Evolutionary conservation across 2,113 vertebrate genomes (phyloP).

Genomic region (Camarhynchus parvulus): DNA sequence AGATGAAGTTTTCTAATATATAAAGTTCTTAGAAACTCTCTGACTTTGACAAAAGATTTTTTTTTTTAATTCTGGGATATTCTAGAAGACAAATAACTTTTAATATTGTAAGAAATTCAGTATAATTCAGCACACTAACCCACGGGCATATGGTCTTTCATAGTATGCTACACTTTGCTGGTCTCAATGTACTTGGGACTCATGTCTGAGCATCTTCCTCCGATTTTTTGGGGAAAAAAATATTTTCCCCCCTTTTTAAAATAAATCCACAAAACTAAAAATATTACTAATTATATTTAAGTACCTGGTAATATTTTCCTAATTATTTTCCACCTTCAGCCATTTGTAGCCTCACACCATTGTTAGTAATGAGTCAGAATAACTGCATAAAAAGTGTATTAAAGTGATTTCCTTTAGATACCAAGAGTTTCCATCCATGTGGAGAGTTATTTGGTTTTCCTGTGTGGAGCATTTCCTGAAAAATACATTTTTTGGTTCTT

Average conservation of each 20-base stretch:
- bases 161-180: rapidly evolving
- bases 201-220: background rate
- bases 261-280: background rate
- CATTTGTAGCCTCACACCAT: background rate
- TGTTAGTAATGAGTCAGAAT: background rate
- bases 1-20: background rate
- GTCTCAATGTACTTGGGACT: background rate
- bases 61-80: background rate
- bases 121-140: background rate
- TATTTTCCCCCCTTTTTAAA: rapidly evolving
- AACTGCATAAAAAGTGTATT: background rate
- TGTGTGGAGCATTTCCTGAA: background rate
- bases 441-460: background rate
- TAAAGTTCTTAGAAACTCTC: background rate
- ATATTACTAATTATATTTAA: background rate
- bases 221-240: background rate
- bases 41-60: background rate
- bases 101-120: background rate
- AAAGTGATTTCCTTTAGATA: background rate
- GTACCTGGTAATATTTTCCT: background rate
- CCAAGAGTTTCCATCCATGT: background rate
- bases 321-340: background rate
- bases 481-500: background rate
- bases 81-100: background rate
- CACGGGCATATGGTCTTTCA: background rate